phyloP scores from a whole-genome alignment of 2,797 vertebrate species.

The Borostomias antarcticus region DNA sequence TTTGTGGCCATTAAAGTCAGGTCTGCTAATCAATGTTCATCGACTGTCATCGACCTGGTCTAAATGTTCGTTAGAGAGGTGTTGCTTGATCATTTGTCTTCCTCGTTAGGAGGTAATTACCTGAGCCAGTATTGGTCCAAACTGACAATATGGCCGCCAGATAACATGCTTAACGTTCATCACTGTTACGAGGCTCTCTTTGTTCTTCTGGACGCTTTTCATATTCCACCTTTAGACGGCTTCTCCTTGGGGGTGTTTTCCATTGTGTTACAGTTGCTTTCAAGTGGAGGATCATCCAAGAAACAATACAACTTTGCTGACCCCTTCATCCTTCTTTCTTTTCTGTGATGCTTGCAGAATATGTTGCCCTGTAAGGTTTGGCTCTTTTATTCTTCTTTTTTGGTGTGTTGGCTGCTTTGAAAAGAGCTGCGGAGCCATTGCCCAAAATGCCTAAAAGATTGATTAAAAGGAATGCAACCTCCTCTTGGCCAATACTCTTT shows the following conservation, averaged over 20 bases:
- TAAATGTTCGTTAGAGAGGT: slow-evolving; percentile 15
- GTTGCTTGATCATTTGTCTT: slow-evolving; percentile 13
- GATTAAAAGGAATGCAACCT: slow-evolving; percentile 57
- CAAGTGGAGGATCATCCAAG: slow-evolving; percentile 35
- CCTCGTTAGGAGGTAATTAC: slow-evolving; percentile 2
- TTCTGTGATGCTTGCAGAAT: slow-evolving; percentile 65
- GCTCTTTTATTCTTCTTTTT: slow-evolving; percentile 15
- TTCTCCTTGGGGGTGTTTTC: slow-evolving; percentile 25
- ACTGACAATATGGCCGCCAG: background rate
- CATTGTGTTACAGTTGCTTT: slow-evolving; percentile 35
- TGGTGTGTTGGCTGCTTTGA: slow-evolving; percentile 32
- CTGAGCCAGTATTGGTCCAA: background rate
- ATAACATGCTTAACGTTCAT: slow-evolving; percentile 8
- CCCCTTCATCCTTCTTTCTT: slow-evolving; percentile 20
- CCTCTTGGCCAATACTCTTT: slow-evolving; percentile 62
- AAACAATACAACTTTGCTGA: slow-evolving; percentile 55
- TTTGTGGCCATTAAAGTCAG: slow-evolving; percentile 9
- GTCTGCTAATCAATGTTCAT: slow-evolving; percentile 40
- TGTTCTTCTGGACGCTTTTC: slow-evolving; percentile 19
- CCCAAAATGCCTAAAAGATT: slow-evolving; percentile 63
- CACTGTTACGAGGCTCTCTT: background rate
- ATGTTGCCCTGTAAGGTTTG: slow-evolving; percentile 36
- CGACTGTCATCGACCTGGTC: slow-evolving; percentile 12
- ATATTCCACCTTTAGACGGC: slow-evolving; percentile 10
- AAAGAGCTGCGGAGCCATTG: slow-evolving; percentile 39